Evolutionary conservation across 2,797 vertebrate genomes (phyloP), one percentile per base, ranked within the genome.

Genomic region (Okamejei kenojei): DNA sequence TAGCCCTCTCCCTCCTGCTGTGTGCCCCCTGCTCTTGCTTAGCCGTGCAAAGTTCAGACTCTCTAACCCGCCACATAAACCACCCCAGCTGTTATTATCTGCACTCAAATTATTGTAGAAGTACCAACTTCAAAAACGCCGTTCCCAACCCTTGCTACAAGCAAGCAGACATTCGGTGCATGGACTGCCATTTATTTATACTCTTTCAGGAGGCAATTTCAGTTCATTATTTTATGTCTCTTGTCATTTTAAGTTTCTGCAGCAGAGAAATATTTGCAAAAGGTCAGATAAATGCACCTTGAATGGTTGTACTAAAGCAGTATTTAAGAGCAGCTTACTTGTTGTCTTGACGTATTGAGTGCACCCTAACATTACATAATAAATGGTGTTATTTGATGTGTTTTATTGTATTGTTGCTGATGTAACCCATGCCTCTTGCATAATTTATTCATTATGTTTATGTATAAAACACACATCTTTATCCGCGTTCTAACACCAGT

Each of bases 251-350:
- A 63, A 61, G 82, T 17, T n/a, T 63, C 26, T 63, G 82, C 58
- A 63, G 82, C 82, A 86, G 0, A 63, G 29, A 63, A 61, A 86
- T 32, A 63, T 86, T 58, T 86, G 82, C 58, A 29, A 17, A 17
- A n/a, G 82, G 58, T 86, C 58, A 86, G 13, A 63, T 63, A 63
- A 86, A 86, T 86, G 82, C 61, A 86, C 58, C 10, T 86, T 63
- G 82, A 86, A 86, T n/a, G 26, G 11, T 86, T 86, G 26, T n/a
- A 84, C 29, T 32, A n/a, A 84, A 86, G 32, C 63, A 32, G 61
- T 29, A 63, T 63, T 32, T 86, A 86, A 63, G 58, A n/a, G 82
- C 82, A 63, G 82, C 29, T 86, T 86, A 63, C 82, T 86, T n/a
- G 61, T 17, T 10, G 80, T 86, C 63, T 13, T 86, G 82, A 86